Percentiles rank a stretch among this genome's conserved stretches.
Evolutionary conservation across 2,888 invertebrate genomes (phyloP).

Genomic region (Axea sp.): DNA sequence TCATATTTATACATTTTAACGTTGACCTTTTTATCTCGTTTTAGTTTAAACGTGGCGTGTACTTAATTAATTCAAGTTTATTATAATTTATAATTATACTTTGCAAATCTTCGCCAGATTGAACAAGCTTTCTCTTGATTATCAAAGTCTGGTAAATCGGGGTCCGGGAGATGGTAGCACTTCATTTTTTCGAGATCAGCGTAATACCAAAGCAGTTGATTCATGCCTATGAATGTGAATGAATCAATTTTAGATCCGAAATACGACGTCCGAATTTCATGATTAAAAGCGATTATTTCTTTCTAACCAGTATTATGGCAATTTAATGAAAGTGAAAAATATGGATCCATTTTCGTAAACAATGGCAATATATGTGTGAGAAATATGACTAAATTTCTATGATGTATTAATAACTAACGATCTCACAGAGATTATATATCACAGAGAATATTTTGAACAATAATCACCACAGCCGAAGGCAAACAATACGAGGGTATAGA

Average conservation of each 20-base stretch:
- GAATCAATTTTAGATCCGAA: background rate
- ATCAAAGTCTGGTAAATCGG: constrained; percentile 90
- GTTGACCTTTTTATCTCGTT: no score
- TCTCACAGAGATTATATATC: no score
- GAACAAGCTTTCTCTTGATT: constrained; percentile 90
- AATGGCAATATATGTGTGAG: background rate
- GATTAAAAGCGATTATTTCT: no score
- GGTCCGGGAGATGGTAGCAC: constrained; percentile 87
- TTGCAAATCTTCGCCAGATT: constrained; percentile 93
- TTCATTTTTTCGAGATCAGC: constrained; percentile 93
- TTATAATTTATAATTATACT: constrained; percentile 81
- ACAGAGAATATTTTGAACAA: background rate
- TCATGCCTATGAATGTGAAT: constrained; percentile 83
- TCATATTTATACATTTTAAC: no score
- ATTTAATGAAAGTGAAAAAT: no score
- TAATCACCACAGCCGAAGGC: constrained; percentile 95
- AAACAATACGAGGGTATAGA: constrained; percentile 94
- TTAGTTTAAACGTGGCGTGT: no score
- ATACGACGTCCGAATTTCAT: background rate
- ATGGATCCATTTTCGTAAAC: background rate
- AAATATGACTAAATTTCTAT: background rate
- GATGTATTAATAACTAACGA: constrained; percentile 5
- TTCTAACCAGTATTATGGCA: no score
- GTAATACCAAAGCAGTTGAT: constrained; percentile 95
- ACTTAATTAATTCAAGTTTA: background rate